Evolutionary conservation across 2,113 vertebrate species (phyloP).

Genomic region (Pedionomus torquatus): DNA sequence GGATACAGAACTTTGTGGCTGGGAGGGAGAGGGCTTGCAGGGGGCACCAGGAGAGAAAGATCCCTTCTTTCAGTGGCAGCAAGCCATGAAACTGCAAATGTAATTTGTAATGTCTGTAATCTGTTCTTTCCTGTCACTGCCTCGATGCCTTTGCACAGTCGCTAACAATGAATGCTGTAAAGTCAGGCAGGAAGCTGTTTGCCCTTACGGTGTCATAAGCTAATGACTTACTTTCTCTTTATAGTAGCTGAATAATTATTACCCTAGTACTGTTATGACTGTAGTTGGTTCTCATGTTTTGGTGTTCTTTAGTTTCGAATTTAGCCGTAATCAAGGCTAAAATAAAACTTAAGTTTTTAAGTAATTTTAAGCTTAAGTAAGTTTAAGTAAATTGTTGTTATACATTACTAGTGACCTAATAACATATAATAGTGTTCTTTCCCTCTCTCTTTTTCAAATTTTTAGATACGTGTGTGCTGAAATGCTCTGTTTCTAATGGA

Average conservation of each 20-base stretch:
- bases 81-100: not conserved
- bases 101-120: not conserved
- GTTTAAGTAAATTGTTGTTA: not conserved
- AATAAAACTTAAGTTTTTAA: too few species aligned
- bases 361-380: not conserved
- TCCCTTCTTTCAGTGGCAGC: not conserved
- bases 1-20: not conserved
- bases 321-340: not conserved
- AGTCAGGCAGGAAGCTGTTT: not conserved
- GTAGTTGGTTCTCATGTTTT: not conserved
- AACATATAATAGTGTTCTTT: not conserved
- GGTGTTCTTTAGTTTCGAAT: not conserved
- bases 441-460: not conserved
- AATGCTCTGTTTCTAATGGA: not conserved
- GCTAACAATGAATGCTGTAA: rapidly evolving
- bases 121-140: rapidly evolving
- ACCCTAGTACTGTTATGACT: not conserved
- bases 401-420: not conserved
- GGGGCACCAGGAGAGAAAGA: not conserved
- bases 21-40: not conserved
- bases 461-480: not conserved
- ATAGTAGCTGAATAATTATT: not conserved
- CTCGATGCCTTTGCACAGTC: not conserved
- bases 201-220: not conserved
- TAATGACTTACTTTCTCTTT: not conserved